phyloP scores from a whole-genome alignment of 2,797 vertebrate genomes.

The Odontamblyopus lacepedii region DNA sequence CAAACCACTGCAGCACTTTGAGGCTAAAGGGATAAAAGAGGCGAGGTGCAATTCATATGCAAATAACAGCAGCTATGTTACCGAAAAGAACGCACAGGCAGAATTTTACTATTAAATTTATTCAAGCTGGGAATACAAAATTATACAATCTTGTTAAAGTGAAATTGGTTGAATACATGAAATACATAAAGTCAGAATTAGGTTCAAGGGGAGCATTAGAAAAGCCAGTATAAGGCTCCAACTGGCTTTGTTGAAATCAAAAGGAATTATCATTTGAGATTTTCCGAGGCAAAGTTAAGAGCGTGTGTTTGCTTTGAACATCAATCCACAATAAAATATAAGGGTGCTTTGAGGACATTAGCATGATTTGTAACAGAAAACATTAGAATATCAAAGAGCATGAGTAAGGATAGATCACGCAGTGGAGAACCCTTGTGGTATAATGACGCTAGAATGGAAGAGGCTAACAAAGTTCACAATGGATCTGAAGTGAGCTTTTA shows the following conservation, averaged over 20 bases:
- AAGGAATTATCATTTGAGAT: slow-evolving; percentile 23
- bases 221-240: slow-evolving; percentile 15
- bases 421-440: slow-evolving; percentile 14
- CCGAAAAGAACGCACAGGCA: slow-evolving; percentile 37
- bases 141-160: slow-evolving; percentile 8
- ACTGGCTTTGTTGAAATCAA: slow-evolving; percentile 16
- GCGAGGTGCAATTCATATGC: slow-evolving; percentile 53
- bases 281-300: slow-evolving; percentile 16
- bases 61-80: slow-evolving; percentile 52
- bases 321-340: slow-evolving; percentile 44
- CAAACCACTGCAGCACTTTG: slow-evolving; percentile 50
- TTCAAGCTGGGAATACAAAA: slow-evolving; percentile 34
- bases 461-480: slow-evolving; percentile 35
- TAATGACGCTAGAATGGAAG: slow-evolving; percentile 36
- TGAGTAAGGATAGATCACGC: slow-evolving; percentile 28
- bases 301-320: slow-evolving; percentile 41
- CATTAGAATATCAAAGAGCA: slow-evolving; percentile 59
- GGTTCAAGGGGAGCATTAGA: slow-evolving; percentile 1
- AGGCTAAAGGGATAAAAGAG: slow-evolving; percentile 45
- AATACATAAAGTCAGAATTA: neutral
- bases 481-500: neutral
- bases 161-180: slow-evolving; percentile 23
- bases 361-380: slow-evolving; percentile 44
- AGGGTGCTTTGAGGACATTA: slow-evolving; percentile 28
- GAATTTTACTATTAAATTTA: slow-evolving; percentile 45